Evolutionary conservation across 2,113 vertebrate species (phyloP), one percentile per base, ranked within the genome.

Genomic region (Sisor rabdophorus): DNA sequence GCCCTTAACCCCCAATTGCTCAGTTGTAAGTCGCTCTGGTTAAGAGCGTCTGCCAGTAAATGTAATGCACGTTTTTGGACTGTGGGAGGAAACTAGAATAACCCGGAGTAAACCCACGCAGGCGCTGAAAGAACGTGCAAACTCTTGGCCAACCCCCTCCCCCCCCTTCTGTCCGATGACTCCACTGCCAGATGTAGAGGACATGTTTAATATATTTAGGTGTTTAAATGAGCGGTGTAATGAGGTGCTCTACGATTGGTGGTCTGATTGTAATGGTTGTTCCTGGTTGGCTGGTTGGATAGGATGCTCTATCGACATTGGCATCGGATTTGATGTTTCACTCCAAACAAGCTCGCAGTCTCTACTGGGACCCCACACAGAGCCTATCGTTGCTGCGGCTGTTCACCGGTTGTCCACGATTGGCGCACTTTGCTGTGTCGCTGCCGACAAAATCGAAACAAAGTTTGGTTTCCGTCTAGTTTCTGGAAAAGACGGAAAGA

Each of bases 311-410:
- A 76, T 94, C 4, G 92, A 94, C 81, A 84, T 97, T 78, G 92
- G 90, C 52, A 53, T 96, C 74, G 94, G 91, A 32, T 88, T 96
- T 28, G 95, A 95, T 73, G 88, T 90, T 69, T 92, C 94, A 1
- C 76, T 28, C 8, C 80, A 0, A 6, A 0, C 2, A 1, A 59
- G 22, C 1, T 73, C 75, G 0, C 73, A 68, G 32, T 28, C 76
- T 47, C 82, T 89, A 36, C 20, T 84, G 54, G 87, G 82, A 7
- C 78, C 90, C 74, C 91, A 91, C 67, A 78, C 69, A 67, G 91
- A 86, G 64, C 84, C 90, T 5, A 0, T 86, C 82, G 24, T 82
- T 92, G 11, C 85, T 86, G 20, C 63, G 24, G 52, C 94, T 78
- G 82, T 91, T 53, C 69, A 82, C 1, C 84, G 77, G n/a, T 22